Evolutionary conservation across 2,888 invertebrate species (phyloP), one percentile per base, ranked within the genome.

Genomic region (Syritta pipiens): DNA sequence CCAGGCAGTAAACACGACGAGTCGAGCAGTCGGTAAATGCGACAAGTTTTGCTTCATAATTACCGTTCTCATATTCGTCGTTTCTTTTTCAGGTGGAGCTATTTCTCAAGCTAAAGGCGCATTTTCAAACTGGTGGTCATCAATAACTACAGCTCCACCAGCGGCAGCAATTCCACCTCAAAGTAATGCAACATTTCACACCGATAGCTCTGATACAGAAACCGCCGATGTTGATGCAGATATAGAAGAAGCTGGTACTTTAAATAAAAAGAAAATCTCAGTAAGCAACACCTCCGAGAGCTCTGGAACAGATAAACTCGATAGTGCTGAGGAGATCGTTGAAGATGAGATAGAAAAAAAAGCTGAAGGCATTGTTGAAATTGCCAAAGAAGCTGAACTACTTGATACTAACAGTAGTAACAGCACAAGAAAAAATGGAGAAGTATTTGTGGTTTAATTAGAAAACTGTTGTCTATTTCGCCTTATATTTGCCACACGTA

Each of bases 1-100:
- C 84, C 96, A 97, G 86, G 97, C 97, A 0, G 96, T 98, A 87
- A 93, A 93, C 57, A 95, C 94, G 77, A 97, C 98, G 1, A 96
- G 97, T 22, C 93, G 96, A 84, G 97, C 96, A 24, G 97, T 98
- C 49, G 95, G 93, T 84, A 53, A 82, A 82, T 81, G 7, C 5
- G 37, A 14, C 1, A 22, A 9, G 10, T 0, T 12, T 35, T 10
- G 3, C 9, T n/a, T 10, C 4, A 20, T 1, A n/a, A 17, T 22
- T 32, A 4, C 44, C 48, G 9, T 51, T 28, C 46, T 14, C n/a
- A 6, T 51, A 14, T 10, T n/a, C 19, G 28, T 24, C 89, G 89
- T 17, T 87, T 90, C 2, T 89, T 89, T 42, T 10, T 88, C 89
- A 90, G 95, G 96, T 83, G 96, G 96, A 26, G 96, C 96, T 40